A percentile compares a stretch with the other conserved stretches of the same genome.
These are phyloP conservation scores for Florisuga fusca DNA, from an alignment of 2,797 vertebrate species.

Conservation along the genomic window DNA sequence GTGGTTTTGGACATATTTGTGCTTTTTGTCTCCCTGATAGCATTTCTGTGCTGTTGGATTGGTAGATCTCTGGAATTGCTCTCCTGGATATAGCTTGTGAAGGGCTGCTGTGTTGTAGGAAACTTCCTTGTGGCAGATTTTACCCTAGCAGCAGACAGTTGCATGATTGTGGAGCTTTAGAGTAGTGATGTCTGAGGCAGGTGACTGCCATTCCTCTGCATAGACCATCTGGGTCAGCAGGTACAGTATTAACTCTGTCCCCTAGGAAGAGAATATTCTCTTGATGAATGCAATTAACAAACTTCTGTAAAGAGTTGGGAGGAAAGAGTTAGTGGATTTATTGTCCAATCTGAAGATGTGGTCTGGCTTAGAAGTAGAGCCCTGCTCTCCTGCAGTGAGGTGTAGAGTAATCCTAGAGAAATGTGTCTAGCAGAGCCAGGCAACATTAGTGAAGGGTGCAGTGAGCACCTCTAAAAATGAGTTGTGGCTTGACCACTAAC, in stretches of 20 bases:
- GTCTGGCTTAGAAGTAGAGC: background rate
- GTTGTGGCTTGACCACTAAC: background rate
- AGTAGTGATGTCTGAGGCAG: background rate
- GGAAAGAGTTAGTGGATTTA: background rate
- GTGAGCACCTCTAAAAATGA: background rate
- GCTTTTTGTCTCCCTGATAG: background rate
- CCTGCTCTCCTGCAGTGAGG: background rate
- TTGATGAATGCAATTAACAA: background rate
- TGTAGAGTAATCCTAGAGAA: background rate
- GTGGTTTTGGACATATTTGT: background rate
- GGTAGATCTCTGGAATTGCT: background rate
- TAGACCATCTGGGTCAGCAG: background rate
- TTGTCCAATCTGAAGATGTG: background rate
- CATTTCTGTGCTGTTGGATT: background rate
- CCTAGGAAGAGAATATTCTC: background rate
- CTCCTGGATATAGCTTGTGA: background rate
- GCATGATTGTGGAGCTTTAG: background rate
- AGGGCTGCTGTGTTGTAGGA: rapidly evolving
- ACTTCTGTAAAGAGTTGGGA: background rate
- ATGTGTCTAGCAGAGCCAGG: background rate
- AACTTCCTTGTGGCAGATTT: background rate
- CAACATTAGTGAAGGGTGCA: background rate
- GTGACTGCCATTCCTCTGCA: background rate
- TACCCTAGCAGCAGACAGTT: background rate
- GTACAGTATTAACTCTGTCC: background rate